Percentiles rank a stretch among this genome's conserved stretches.
These are phyloP conservation scores for Oriolus oriolus DNA, from an alignment of 2,113 vertebrate species.

Conservation along the genomic window DNA sequence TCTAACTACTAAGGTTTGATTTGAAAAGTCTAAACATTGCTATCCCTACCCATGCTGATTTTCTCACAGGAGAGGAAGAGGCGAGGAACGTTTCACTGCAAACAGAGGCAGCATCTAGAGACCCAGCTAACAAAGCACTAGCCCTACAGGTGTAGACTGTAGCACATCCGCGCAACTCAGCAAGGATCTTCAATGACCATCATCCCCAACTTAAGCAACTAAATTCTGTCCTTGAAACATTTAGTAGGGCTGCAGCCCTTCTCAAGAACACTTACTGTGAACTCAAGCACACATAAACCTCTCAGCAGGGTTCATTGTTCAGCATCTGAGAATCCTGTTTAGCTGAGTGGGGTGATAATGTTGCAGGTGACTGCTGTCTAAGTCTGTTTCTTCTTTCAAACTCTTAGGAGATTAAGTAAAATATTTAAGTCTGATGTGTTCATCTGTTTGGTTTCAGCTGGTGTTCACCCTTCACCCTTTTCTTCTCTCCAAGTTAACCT, in stretches of 20 bases:
- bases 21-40: neutral
- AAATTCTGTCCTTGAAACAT: neutral
- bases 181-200: neutral
- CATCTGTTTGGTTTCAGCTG: neutral
- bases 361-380: neutral
- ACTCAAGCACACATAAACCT: neutral
- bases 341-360: rapidly evolving
- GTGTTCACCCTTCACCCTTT: neutral
- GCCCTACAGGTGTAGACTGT: neutral
- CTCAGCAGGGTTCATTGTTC: neutral
- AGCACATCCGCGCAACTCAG: neutral
- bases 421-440: neutral
- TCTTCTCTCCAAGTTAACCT: neutral
- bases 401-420: neutral
- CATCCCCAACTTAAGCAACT: neutral
- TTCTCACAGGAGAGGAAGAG: neutral
- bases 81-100: rapidly evolving
- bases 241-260: neutral
- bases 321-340: neutral
- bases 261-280: rapidly evolving
- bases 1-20: neutral
- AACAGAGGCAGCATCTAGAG: neutral
- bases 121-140: neutral
- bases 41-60: neutral
- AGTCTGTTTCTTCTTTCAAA: neutral